A percentile compares a stretch with the other conserved stretches of the same genome.
These are phyloP conservation scores for Dendroctonus ponderosae DNA, from an alignment of 1,140 invertebrate genomes.

Conservation along the genomic window DNA sequence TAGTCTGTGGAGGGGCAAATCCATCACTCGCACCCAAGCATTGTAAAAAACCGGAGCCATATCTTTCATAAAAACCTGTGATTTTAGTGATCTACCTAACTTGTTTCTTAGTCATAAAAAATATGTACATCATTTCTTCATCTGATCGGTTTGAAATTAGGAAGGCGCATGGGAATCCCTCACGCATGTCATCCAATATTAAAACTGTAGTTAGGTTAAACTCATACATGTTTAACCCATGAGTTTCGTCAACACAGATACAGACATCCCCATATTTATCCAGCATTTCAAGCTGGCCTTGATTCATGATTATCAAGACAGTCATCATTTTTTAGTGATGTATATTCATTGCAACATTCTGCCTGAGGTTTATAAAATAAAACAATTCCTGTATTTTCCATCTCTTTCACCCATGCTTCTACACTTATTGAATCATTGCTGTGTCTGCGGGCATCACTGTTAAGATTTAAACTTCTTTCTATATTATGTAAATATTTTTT, in stretches of 20 bases:
- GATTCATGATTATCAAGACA: slow-evolving; percentile 11
- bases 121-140: slow-evolving; percentile 1
- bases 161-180: slow-evolving; percentile 21
- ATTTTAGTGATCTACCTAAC: background rate
- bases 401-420: slow-evolving; percentile 13
- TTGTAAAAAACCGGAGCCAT: slow-evolving; percentile 12
- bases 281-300: slow-evolving; percentile 15
- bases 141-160: slow-evolving; percentile 19
- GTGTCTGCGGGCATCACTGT: background rate
- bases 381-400: slow-evolving; percentile 5
- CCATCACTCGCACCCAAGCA: slow-evolving; percentile 25
- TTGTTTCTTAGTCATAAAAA: slow-evolving; percentile 7
- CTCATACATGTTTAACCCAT: slow-evolving; percentile 20
- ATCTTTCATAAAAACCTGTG: slow-evolving; percentile 27
- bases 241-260: slow-evolving; percentile 30
- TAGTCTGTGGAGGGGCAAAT: slow-evolving; percentile 8
- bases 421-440: slow-evolving; percentile 13
- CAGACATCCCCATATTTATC: slow-evolving; percentile 17
- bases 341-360: slow-evolving; percentile 3
- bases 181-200: slow-evolving; percentile 17
- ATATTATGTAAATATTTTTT: slow-evolving; percentile 24
- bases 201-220: slow-evolving; percentile 24
- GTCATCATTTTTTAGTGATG: slow-evolving; percentile 6
- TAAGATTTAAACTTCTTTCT: slow-evolving; percentile 7
- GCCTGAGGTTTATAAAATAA: slow-evolving; percentile 14